Conservation (phyloP, 2,113 vertebrate species). For the Hyla sarda region DNA sequence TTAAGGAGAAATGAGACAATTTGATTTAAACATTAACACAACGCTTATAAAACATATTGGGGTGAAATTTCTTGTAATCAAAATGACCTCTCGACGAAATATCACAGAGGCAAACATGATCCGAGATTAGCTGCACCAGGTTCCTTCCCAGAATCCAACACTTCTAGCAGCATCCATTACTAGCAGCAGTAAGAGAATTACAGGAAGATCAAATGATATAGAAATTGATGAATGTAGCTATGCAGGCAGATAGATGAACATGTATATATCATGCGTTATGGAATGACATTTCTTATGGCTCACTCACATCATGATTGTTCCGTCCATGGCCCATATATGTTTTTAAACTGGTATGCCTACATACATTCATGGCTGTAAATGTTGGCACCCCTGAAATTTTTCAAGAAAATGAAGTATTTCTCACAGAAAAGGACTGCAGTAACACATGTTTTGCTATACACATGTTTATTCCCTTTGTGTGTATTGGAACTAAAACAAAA, state of each 20-base stretch:
- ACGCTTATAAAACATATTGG: constrained; percentile 54
- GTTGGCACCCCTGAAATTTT: too few species aligned
- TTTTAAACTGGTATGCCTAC: neutral
- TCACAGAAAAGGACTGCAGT: too few species aligned
- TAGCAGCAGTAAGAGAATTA: neutral
- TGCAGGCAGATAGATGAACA: neutral
- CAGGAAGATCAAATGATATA: neutral
- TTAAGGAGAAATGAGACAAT: constrained; percentile 54
- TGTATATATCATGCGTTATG: neutral
- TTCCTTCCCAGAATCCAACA: constrained; percentile 41
- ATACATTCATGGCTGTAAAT: too few species aligned
- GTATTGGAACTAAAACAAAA: too few species aligned
- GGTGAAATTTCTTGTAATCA: constrained; percentile 56
- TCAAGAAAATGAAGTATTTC: too few species aligned
- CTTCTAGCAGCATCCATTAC: constrained; percentile 1
- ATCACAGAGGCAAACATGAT: constrained; percentile 50
- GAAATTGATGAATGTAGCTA: neutral
- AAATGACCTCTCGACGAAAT: constrained; percentile 56
- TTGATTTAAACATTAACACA: constrained; percentile 57
- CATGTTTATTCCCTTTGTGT: too few species aligned
- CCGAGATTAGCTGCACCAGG: constrained; percentile 22
- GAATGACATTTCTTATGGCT: neutral
- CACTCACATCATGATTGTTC: too few species aligned
- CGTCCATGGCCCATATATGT: too few species aligned
- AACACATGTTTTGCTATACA: too few species aligned